These are phyloP conservation scores for Tadarida brasiliensis DNA, from an alignment of 2,797 vertebrate species.

Conservation along the genomic window DNA sequence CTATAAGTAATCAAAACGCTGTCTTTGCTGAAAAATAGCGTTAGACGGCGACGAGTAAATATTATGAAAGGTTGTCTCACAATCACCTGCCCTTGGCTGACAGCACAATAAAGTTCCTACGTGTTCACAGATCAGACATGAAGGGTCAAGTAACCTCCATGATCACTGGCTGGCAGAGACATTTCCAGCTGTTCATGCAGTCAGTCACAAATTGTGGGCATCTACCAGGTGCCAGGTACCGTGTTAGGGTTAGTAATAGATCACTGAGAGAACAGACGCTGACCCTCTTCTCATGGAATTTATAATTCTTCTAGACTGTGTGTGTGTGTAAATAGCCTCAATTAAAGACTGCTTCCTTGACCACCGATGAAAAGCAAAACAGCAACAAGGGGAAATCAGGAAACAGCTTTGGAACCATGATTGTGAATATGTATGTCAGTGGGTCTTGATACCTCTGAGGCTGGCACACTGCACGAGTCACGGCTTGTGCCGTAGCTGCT, in stretches of 20 bases:
- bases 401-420: constrained; percentile 1
- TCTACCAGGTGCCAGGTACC: neutral
- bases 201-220: neutral
- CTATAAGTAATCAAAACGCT: neutral
- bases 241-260: neutral
- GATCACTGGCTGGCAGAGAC: neutral
- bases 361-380: neutral
- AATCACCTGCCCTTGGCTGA: neutral
- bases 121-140: neutral
- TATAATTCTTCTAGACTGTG: neutral
- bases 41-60: neutral
- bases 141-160: neutral
- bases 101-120: neutral
- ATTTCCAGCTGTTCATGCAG: neutral
- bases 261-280: neutral
- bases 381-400: neutral
- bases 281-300: neutral
- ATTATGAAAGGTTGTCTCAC: neutral
- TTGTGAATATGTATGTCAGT: constrained; percentile 77
- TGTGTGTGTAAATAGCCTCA: neutral
- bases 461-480: constrained; percentile 80
- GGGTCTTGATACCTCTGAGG: constrained; percentile 74
- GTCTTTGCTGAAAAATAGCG: neutral
- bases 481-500: constrained; percentile 69
- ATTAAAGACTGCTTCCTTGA: neutral